Percentiles rank a stretch among this genome's conserved stretches.
Conservation (phyloP, 2,888 invertebrate genomes). For the Microchrysa polita region DNA sequence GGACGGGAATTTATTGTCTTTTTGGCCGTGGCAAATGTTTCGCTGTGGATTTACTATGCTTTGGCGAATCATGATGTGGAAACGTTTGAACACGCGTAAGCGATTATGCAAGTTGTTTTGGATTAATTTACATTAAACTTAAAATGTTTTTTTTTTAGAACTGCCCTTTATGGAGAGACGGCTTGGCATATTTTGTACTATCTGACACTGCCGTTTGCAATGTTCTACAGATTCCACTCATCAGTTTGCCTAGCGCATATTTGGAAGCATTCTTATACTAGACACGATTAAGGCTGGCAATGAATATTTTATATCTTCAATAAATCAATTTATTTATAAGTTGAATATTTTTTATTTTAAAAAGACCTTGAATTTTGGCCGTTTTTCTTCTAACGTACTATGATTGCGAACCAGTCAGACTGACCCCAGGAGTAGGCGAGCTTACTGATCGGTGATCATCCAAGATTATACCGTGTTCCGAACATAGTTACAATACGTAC, state of each 20-base stretch:
- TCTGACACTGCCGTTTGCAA: conserved; percentile 76
- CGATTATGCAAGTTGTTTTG: no score
- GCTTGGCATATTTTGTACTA: conserved; percentile 79
- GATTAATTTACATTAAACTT: conserved; percentile 9
- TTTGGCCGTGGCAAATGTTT: conserved; percentile 78
- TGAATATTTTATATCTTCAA: no score
- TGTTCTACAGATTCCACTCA: conserved; percentile 82
- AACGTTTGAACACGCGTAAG: conserved; percentile 62
- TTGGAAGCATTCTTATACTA: conserved; percentile 75
- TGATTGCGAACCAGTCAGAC: no score
- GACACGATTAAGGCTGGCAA: no score
- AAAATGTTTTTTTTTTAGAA: conserved; percentile 65
- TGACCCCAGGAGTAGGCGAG: no score
- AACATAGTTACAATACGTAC: no score
- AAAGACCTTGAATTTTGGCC: no score
- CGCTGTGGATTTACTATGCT: conserved; percentile 80
- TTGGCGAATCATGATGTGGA: conserved; percentile 70
- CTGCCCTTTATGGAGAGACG: conserved; percentile 73
- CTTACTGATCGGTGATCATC: no score
- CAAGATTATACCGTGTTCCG: no score
- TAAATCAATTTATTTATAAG: no score
- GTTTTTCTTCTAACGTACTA: no score
- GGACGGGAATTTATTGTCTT: conserved; percentile 81
- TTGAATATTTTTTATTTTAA: no score
- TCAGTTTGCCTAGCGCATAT: conserved; percentile 83